phyloP scores from a whole-genome alignment of 2,888 invertebrate genomes.

The Pachymerium ferrugineum region DNA sequence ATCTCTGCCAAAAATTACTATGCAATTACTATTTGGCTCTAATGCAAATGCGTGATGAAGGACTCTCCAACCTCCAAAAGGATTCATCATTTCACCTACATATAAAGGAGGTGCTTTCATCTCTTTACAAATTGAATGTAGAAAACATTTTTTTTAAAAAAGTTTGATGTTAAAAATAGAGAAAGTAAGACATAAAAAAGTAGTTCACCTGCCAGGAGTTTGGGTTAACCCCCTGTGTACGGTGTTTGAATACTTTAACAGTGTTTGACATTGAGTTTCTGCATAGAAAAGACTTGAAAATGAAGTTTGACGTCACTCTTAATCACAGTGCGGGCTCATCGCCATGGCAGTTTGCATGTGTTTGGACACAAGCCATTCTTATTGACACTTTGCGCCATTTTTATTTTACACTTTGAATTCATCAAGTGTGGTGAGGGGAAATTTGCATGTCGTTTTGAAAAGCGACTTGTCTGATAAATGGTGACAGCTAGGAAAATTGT shows the following conservation, averaged over 20 bases:
- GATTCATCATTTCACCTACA: neutral
- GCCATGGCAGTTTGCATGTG: neutral
- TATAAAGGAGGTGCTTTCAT: neutral
- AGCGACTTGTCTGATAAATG: neutral
- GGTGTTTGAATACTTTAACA: neutral
- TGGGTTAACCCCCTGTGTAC: neutral
- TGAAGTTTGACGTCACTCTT: conserved; percentile 7
- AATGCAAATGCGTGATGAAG: neutral
- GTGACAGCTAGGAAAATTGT: neutral
- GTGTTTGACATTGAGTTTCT: neutral
- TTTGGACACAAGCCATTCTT: neutral
- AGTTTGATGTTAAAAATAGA: neutral
- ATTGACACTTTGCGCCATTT: neutral
- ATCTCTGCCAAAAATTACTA: neutral
- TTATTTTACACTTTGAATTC: neutral
- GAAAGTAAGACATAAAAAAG: neutral
- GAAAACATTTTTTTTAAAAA: neutral
- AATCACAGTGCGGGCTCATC: neutral
- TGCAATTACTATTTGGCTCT: neutral
- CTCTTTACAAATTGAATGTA: neutral
- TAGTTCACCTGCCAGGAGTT: neutral
- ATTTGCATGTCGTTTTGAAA: neutral
- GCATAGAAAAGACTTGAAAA: neutral
- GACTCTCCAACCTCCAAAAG: neutral
- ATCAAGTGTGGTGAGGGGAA: neutral